A percentile compares a stretch with the other conserved stretches of the same genome.
phyloP scores from a whole-genome alignment of 1,140 invertebrate species.

The Drosophila melanica region DNA sequence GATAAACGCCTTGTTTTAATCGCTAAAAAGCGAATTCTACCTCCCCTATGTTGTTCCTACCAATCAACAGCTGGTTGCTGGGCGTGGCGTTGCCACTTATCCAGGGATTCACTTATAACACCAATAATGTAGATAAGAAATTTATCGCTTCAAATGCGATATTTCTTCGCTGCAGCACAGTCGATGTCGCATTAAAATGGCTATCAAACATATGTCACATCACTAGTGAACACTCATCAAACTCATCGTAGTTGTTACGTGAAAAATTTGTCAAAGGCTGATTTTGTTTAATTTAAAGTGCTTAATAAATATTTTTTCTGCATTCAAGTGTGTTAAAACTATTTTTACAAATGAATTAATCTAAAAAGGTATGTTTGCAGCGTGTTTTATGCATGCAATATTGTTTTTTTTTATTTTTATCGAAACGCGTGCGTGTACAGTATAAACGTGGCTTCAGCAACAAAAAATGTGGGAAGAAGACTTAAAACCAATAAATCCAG shows the following conservation, averaged over 20 bases:
- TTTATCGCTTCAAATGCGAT: neutral
- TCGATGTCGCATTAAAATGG: neutral
- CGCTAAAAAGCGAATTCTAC: slow-evolving; percentile 3
- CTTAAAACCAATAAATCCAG: neutral
- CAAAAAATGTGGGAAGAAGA: slow-evolving; percentile 7
- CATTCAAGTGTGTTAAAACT: slow-evolving; percentile 63
- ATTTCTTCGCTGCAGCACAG: neutral
- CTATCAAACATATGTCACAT: slow-evolving; percentile 16
- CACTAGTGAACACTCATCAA: slow-evolving; percentile 52
- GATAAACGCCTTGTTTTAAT: neutral
- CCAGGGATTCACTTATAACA: neutral
- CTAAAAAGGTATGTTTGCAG: slow-evolving; percentile 65
- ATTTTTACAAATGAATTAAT: slow-evolving; percentile 74
- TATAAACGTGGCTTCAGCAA: slow-evolving; percentile 62
- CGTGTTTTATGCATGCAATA: neutral
- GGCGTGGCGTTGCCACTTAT: slow-evolving; percentile 20
- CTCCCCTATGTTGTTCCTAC: slow-evolving; percentile 1
- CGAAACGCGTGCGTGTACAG: slow-evolving; percentile 27
- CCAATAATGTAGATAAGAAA: neutral
- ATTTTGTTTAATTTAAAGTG: slow-evolving; percentile 59
- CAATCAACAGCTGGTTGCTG: slow-evolving; percentile 41
- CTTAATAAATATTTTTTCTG: slow-evolving; percentile 43
- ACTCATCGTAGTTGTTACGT: slow-evolving; percentile 74
- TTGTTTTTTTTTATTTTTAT: slow-evolving; percentile 1
- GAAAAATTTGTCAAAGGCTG: slow-evolving; percentile 70